Percentiles rank a stretch among this genome's conserved stretches.
These are phyloP conservation scores for Drosophila kanekoi DNA, from an alignment of 2,888 invertebrate species.

Conservation along the genomic window DNA sequence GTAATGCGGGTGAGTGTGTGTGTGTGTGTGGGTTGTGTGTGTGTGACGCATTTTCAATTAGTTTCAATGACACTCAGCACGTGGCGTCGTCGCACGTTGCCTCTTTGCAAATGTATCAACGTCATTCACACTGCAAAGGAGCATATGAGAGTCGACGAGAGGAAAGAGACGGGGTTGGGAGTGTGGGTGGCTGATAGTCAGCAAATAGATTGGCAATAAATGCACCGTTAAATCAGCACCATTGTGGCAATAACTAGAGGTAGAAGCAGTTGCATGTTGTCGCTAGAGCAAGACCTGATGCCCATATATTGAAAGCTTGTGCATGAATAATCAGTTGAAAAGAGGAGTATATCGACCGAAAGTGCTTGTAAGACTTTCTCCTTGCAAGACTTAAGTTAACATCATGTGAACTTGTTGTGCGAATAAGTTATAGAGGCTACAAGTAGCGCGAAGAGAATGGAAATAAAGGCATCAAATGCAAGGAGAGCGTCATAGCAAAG, in stretches of 20 bases:
- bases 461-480: no score
- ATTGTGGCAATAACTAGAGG: constrained; percentile 46
- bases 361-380: no score
- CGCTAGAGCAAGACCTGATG: constrained; percentile 20
- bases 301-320: constrained; percentile 50
- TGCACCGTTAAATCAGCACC: constrained; percentile 72
- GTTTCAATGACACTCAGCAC: constrained; percentile 74
- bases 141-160: neutral
- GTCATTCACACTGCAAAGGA: constrained; percentile 42
- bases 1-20: constrained; percentile 3
- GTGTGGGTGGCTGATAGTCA: constrained; percentile 48
- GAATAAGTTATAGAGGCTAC: no score
- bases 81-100: constrained; percentile 45
- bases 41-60: constrained; percentile 73
- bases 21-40: constrained; percentile 21
- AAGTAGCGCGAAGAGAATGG: no score
- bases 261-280: constrained; percentile 1
- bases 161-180: neutral
- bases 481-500: no score
- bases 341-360: constrained; percentile 1
- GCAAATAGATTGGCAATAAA: constrained; percentile 76
- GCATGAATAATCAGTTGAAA: constrained; percentile 57
- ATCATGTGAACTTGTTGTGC: no score
- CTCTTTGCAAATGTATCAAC: constrained; percentile 66
- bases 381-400: no score